Conservation (phyloP, 2,113 vertebrate species). For the Opisthocomus hoazin region DNA sequence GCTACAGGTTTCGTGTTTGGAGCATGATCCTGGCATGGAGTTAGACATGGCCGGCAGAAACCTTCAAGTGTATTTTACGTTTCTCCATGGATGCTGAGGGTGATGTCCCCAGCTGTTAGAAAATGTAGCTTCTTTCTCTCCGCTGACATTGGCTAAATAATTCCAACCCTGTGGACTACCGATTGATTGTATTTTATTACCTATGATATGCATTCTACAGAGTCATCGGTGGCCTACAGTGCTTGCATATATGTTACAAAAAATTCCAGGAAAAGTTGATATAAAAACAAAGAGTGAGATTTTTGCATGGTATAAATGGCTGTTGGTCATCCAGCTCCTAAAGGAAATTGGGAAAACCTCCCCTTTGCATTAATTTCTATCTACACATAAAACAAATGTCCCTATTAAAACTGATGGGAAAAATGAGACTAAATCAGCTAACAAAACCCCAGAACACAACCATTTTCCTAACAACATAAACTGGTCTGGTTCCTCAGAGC, state of each 20-base stretch:
- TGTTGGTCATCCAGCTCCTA: background rate
- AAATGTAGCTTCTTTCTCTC: background rate
- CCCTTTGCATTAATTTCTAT: background rate
- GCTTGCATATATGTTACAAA: background rate
- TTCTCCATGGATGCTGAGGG: background rate
- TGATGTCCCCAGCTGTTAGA: background rate
- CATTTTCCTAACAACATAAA: background rate
- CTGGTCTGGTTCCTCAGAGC: background rate
- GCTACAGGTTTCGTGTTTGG: background rate
- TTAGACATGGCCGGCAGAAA: rapidly evolving
- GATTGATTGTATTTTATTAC: background rate
- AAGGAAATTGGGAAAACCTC: background rate
- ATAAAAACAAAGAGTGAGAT: background rate
- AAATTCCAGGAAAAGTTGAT: background rate
- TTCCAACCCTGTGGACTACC: background rate
- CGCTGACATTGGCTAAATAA: background rate
- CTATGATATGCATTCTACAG: background rate
- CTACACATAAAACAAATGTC: background rate
- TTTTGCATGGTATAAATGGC: background rate
- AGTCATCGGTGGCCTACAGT: background rate
- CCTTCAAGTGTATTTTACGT: background rate
- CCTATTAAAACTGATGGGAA: background rate
- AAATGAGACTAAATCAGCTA: background rate
- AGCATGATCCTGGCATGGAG: rapidly evolving
- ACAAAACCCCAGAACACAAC: background rate